Base-by-base conservation (phyloP, 1,140 invertebrate species). In the Musca domestica region DNA sequence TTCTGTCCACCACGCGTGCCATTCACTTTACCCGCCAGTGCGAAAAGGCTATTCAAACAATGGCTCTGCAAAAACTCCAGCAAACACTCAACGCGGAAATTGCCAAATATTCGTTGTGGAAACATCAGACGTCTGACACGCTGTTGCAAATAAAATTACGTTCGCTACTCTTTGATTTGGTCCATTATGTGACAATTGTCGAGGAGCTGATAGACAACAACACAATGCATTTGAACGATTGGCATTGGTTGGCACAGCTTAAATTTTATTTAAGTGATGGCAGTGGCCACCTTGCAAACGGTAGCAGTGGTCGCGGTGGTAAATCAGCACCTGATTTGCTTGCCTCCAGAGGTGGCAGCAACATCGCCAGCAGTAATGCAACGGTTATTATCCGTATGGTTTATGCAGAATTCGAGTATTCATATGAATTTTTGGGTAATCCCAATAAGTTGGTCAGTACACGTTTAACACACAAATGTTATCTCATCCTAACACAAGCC, bases 361-460 rank as follows among this genome's bases (percentile, higher is more conserved):
- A 30, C 27, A 30, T 4, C 27, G 3, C 3, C 34, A 12, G 34
- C 10, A 12, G 34, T 41, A 41, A 41, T 41, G 34, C 34, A 7
- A 61, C 76, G 71, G 84, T 91, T 3, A 80, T 86, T 15, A 84
- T 91, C 15, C 87, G 86, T 81, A 92, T 89, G 90, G 96, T 93
- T 3, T 91, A 95, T 80, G 93, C 96, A 3, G 88, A 95, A 84
- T 96, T 99, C 85, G 86, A 91, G 34, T 99, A 99, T 80, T 93
- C 95, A 7, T 99, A 95, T 83, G 98, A 99, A 82, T 99, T 99
- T 83, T 92, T 99, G 76, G 97, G 97, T 19, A 93, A 95, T 83
- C 88, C 90, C 48, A 88, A 91, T 51, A 95, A 95, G 84, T 85
- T 99, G 65, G 96, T 98, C 0, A 90, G 95, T 75, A 98, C 96